Evolutionary conservation across 2,888 invertebrate species (phyloP), one percentile per base, ranked within the genome.

Genomic region (Sphaeridia pumilis): DNA sequence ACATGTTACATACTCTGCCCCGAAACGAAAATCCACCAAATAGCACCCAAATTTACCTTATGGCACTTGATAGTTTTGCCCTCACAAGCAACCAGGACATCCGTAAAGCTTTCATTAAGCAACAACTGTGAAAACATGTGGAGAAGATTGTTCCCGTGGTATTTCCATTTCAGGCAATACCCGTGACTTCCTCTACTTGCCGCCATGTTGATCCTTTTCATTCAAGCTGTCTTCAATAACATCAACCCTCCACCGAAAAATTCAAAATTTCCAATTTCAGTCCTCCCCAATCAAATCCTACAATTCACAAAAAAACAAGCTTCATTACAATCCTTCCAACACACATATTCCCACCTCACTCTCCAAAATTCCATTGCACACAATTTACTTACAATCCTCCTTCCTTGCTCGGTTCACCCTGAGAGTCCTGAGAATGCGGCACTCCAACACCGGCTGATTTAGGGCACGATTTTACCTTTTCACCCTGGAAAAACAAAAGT

Each of bases 51-150:
- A 21, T 20, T 68, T 67, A 76, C 76, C 74, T 77, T 77, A 72
- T 85, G 85, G 46, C 84, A 85, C 66, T 83, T 77, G 59, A 86
- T 78, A 60, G 81, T 78, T 69, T 80, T 78, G 46, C 85, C 85
- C 71, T 89, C 86, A 66, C 89, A 90, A 66, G 89, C 89, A 65
- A 90, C 73, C 25, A 89, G 87, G 60, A 90, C 89, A 72, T 85
- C 84, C 73, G 89, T 90, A 73, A 89, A 89, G 58, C 87, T 83
- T 69, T 89, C 88, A 70, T 87, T 70, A 69, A 87, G 87, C 55
- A 89, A 73, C 53, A 92, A 25, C 48, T 61, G 64, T 49, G 61
- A 61, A 46, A 65, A 65, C 65, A 65, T 65, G 50, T 65, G 65
- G 21, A 65, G 87, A 63, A 90, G 77, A 71, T 90, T 90, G 62